A percentile compares a stretch with the other conserved stretches of the same genome.
phyloP scores from a whole-genome alignment of 2,113 vertebrate genomes.

The Orientallactaga bullata region DNA sequence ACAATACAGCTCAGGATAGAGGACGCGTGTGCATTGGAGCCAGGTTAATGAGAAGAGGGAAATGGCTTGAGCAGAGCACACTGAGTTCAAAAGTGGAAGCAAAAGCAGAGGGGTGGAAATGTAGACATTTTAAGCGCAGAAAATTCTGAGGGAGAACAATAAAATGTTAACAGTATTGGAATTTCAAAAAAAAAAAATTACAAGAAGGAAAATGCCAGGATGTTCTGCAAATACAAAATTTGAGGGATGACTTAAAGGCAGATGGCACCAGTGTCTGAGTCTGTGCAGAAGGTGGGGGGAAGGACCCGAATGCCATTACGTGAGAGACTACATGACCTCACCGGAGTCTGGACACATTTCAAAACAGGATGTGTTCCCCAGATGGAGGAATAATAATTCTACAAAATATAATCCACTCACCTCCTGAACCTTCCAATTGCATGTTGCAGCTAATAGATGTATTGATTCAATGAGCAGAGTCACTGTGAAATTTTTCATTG shows the following conservation, averaged over 20 bases:
- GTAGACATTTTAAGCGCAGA: background rate
- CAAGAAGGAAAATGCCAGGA: constrained; percentile 64
- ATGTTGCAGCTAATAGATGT: constrained; percentile 75
- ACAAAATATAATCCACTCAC: constrained; percentile 56
- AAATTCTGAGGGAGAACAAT: constrained; percentile 47
- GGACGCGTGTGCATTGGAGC: constrained; percentile 16
- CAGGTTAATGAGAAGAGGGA: constrained; percentile 81
- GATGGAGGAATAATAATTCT: constrained; percentile 30
- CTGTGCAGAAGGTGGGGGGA: background rate
- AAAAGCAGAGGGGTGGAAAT: constrained; percentile 68
- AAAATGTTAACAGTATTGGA: constrained; percentile 72
- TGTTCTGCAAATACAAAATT: constrained; percentile 44
- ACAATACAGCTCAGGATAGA: constrained; percentile 62
- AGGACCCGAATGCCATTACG: background rate
- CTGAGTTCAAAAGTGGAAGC: constrained; percentile 67
- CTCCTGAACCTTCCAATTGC: constrained; percentile 60
- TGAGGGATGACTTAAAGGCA: constrained; percentile 52
- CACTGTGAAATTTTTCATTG: constrained; percentile 57
- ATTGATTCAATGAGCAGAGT: constrained; percentile 73
- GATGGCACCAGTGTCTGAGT: background rate
- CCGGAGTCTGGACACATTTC: constrained; percentile 7
- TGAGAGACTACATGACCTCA: constrained; percentile 41
- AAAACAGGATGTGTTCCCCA: background rate
- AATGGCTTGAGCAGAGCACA: constrained; percentile 63
- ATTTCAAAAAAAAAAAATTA: constrained; percentile 56